Base-by-base conservation (phyloP, 2,797 vertebrate species). In the Spinus olivaceus region DNA sequence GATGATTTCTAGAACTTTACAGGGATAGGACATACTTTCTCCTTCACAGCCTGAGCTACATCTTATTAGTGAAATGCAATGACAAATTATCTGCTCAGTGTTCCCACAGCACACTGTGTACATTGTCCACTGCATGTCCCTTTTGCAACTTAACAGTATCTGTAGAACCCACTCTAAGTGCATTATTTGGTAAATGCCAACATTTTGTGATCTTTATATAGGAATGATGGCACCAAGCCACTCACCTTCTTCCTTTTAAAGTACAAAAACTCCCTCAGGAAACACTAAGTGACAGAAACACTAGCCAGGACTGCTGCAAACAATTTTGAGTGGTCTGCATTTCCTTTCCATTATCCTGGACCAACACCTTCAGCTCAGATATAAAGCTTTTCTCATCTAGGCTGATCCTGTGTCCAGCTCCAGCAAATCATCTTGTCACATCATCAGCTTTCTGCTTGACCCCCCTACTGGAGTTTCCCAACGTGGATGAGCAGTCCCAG, bases 21-120 rank as follows among this genome's bases (percentile, higher is more conserved):
- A 46, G 24, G 23, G 15, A 11, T 14, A 74, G 21, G 19, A 53
- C 2, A 0, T 14, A 57, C 0, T 1, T 70, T 85, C 10, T 44
- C 12, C 41, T 83, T 74, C 61, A 54, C 25, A 88, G 27, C 4
- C n/a, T 51, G 46, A 32, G 30, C 24, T 32, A 27, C 14, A 30
- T 9, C 17, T 56, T 69, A 51, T 60, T 41, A 44, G 17, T 83
- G 50, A 83, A 57, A 67, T 39, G 12, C 2, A 4, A 12, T 28
- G 39, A 60, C 24, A 57, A 67, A 46, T 42, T 51, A 30, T 85
- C n/a, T 66, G 11, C 20, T 72, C 39, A n/a, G 14, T 65, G 25
- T 71, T 78, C 27, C 20, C 12, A 37, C 16, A 70, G 23, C 8
- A 54, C 25, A 17, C 10, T 28, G 30, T 42, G 16, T 9, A 11